Evolutionary conservation across 2,888 invertebrate species (phyloP).

Genomic region (Sussaba pulchella): DNA sequence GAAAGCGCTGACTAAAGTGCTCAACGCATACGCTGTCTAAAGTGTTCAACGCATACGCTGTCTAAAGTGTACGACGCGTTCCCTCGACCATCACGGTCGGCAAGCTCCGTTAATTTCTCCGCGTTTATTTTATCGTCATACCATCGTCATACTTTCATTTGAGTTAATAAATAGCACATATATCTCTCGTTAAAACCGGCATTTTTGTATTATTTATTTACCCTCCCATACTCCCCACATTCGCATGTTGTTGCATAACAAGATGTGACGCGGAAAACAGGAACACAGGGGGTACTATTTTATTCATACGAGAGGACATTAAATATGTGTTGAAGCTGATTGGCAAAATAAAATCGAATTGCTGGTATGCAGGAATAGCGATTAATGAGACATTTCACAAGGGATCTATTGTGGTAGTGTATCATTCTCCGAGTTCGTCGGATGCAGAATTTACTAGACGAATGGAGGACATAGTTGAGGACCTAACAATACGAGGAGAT

Average conservation of each 20-base stretch:
- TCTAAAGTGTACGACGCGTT: too few species aligned
- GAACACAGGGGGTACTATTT: not conserved
- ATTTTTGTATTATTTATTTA: too few species aligned
- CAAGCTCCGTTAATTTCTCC: too few species aligned
- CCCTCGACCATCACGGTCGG: too few species aligned
- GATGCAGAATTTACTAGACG: conserved; percentile 34
- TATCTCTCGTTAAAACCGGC: too few species aligned
- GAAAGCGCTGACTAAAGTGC: too few species aligned
- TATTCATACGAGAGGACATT: not conserved
- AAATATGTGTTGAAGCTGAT: not conserved
- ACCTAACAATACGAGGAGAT: conserved; percentile 31
- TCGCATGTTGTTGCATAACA: conserved; percentile 55
- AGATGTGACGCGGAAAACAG: too few species aligned
- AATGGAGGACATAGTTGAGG: conserved; percentile 21
- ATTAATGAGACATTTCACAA: not conserved
- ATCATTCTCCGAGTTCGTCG: conserved; percentile 42
- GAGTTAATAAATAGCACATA: too few species aligned
- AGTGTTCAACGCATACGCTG: too few species aligned
- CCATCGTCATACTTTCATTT: too few species aligned
- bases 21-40: too few species aligned
- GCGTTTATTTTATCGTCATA: too few species aligned
- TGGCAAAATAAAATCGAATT: not conserved
- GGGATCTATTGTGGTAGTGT: not conserved
- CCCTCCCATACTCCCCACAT: not conserved
- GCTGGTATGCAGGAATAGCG: not conserved